Conservation (phyloP, 2,113 vertebrate species). For the Herpailurus yagouaroundi region DNA sequence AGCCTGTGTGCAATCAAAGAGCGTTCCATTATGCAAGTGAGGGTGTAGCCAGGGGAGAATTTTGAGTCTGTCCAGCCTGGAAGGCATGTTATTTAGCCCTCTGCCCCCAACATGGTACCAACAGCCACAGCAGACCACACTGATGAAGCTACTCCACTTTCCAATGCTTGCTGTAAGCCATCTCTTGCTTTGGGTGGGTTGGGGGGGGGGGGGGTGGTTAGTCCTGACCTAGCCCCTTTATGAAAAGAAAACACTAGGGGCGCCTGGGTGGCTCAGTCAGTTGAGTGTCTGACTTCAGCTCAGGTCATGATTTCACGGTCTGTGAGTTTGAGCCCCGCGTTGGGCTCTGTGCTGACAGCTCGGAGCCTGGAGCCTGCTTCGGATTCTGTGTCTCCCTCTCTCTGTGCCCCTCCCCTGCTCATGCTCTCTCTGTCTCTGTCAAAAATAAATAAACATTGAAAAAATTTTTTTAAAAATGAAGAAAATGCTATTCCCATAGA, state of each 20-base stretch:
- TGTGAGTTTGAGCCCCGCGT: too few species aligned
- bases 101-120: rapidly evolving
- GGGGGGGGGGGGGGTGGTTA: not conserved
- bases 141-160: not conserved
- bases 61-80: not conserved
- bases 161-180: not conserved
- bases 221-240: not conserved
- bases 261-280: too few species aligned
- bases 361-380: too few species aligned
- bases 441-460: too few species aligned
- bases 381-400: too few species aligned
- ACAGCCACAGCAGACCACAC: not conserved
- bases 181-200: not conserved
- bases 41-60: not conserved
- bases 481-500: not conserved
- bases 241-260: not conserved
- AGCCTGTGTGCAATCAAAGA: not conserved
- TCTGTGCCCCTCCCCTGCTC: too few species aligned
- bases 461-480: not conserved
- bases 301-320: too few species aligned
- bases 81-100: not conserved
- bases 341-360: too few species aligned
- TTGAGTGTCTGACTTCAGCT: too few species aligned
- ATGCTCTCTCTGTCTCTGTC: too few species aligned
- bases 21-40: not conserved